These are phyloP conservation scores for Pterocles orientalis DNA, from an alignment of 2,113 vertebrate species.

Conservation along the genomic window DNA sequence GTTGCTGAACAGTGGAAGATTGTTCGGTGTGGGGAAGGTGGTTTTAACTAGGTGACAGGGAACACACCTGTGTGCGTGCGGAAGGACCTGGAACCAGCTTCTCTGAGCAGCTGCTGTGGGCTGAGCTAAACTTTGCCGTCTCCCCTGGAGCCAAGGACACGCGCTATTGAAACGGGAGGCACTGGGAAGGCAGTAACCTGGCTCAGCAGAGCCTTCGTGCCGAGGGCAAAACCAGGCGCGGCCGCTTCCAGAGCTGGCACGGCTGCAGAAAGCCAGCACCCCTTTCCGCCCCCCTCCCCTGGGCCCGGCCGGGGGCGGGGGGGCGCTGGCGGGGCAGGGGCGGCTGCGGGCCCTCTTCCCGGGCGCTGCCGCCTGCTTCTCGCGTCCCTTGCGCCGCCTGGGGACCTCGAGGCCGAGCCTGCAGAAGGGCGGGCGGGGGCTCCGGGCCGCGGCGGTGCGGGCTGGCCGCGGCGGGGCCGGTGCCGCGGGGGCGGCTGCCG, in stretches of 20 bases:
- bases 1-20: background rate
- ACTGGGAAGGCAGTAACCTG: background rate
- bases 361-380: background rate
- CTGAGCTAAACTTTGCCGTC: background rate
- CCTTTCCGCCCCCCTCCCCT: background rate
- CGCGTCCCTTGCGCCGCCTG: background rate
- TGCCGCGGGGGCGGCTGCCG: background rate
- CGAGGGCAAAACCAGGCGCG: fast-evolving
- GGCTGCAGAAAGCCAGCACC: background rate
- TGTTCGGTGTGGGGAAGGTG: background rate
- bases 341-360: background rate
- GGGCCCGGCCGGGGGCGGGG: background rate
- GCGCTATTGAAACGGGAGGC: background rate
- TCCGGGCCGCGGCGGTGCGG: too few relatives aligned
- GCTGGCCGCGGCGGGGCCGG: too few relatives aligned
- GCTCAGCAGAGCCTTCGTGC: fast-evolving
- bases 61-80: background rate
- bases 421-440: background rate
- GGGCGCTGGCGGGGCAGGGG: background rate
- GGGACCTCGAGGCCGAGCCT: background rate
- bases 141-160: background rate
- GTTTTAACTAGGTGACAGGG: background rate
- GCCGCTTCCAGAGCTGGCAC: background rate
- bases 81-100: background rate
- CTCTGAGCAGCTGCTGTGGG: background rate